Evolutionary conservation across 2,797 vertebrate genomes (phyloP).

Genomic region (Thripadectes ignobilis): DNA sequence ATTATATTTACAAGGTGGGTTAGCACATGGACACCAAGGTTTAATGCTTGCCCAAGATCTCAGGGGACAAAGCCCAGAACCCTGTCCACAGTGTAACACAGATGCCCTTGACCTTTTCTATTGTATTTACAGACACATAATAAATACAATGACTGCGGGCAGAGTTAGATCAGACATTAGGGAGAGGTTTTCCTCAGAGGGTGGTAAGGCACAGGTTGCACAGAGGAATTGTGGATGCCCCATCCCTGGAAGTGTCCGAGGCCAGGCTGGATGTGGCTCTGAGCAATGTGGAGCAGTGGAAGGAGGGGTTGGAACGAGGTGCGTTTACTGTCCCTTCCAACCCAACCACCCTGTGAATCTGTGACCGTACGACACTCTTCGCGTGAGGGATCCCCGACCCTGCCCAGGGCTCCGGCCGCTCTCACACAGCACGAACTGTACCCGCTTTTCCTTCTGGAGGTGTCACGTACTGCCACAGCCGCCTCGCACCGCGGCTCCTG

Average conservation of each 20-base stretch:
- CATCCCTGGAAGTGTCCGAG: rapidly evolving
- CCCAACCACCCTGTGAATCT: neutral
- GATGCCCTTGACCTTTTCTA: rapidly evolving
- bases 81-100: rapidly evolving
- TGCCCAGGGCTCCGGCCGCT: neutral
- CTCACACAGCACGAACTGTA: too few species aligned
- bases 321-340: neutral
- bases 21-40: neutral
- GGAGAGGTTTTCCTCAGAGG: neutral
- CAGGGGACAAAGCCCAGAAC: neutral
- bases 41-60: neutral
- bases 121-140: neutral
- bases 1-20: rapidly evolving
- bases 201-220: rapidly evolving
- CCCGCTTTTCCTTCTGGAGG: neutral
- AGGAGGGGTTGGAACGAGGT: too few species aligned
- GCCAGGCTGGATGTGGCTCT: neutral
- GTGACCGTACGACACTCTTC: rapidly evolving
- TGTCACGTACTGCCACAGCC: neutral
- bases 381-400: neutral
- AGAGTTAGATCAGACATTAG: neutral
- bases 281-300: rapidly evolving
- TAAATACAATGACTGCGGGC: neutral
- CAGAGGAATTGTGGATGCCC: rapidly evolving
- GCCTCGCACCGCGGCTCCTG: neutral